These are phyloP conservation scores for Tetragonula carbonaria DNA, from an alignment of 2,888 invertebrate genomes.

Conservation along the genomic window DNA sequence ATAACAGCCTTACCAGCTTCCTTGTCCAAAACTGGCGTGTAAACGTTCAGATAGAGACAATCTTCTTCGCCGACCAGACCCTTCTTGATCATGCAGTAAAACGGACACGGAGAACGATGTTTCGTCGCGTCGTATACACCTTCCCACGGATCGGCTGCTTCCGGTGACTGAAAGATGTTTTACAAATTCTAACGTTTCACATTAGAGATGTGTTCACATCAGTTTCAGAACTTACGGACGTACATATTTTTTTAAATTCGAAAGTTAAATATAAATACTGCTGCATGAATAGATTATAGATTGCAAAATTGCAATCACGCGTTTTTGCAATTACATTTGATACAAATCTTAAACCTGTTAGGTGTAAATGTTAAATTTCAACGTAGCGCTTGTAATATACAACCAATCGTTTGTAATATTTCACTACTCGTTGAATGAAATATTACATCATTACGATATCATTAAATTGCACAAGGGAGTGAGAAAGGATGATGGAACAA, in stretches of 20 bases:
- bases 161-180: constrained; percentile 64
- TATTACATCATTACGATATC: too few species aligned
- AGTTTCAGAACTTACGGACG: neutral
- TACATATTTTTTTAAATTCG: neutral
- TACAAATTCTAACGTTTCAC: neutral
- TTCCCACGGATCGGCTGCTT: constrained; percentile 76
- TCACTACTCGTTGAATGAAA: too few species aligned
- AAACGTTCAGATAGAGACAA: constrained; percentile 79
- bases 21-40: constrained; percentile 75
- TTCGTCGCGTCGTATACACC: constrained; percentile 78
- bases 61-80: constrained; percentile 77
- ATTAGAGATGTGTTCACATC: neutral
- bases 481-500: too few species aligned
- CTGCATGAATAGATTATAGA: neutral
- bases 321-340: too few species aligned
- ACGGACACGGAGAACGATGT: constrained; percentile 74
- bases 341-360: too few species aligned
- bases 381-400: too few species aligned
- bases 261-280: neutral
- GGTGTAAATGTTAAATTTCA: too few species aligned
- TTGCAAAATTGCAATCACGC: too few species aligned
- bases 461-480: too few species aligned
- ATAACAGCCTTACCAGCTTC: constrained; percentile 77
- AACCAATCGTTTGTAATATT: too few species aligned
- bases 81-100: constrained; percentile 74